Evolutionary conservation across 2,113 vertebrate species (phyloP).

Genomic region (Pterocles burchelli): DNA sequence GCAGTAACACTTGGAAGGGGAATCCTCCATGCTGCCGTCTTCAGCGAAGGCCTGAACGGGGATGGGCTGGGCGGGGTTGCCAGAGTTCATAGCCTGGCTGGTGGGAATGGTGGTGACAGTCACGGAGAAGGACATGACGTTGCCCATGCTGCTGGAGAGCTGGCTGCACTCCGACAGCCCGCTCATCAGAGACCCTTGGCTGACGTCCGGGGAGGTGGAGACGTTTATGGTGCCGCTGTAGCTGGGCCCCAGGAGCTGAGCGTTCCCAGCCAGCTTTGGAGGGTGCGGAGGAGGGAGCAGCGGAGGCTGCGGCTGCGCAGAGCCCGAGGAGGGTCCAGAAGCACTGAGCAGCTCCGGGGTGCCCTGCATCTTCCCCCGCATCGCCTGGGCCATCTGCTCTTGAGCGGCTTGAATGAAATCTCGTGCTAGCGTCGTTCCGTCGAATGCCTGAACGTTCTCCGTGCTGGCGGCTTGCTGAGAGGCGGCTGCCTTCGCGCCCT

Average conservation of each 20-base stretch:
- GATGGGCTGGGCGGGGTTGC: slow-evolving; percentile 77
- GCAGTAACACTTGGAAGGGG: slow-evolving; percentile 95
- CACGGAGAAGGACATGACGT: slow-evolving; percentile 97
- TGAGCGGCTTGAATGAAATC: slow-evolving; percentile 80
- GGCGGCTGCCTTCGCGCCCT: slow-evolving; percentile 48
- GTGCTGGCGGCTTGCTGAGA: slow-evolving; percentile 51
- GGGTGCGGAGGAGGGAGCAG: slow-evolving; percentile 72
- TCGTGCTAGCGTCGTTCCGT: slow-evolving; percentile 73
- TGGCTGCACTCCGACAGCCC: slow-evolving; percentile 70
- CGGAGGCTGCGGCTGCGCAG: slow-evolving; percentile 64
- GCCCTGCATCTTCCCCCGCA: slow-evolving; percentile 73
- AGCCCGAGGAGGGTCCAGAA: slow-evolving; percentile 21
- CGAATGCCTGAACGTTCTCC: slow-evolving; percentile 35
- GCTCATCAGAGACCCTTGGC: slow-evolving; percentile 58
- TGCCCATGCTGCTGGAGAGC: slow-evolving; percentile 75
- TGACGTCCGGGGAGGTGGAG: slow-evolving; percentile 83
- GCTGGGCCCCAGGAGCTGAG: slow-evolving; percentile 75
- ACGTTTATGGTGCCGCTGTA: slow-evolving; percentile 92
- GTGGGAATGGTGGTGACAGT: slow-evolving; percentile 95
- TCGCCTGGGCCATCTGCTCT: slow-evolving; percentile 76
- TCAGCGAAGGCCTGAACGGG: slow-evolving; percentile 87
- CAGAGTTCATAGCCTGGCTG: slow-evolving; percentile 71
- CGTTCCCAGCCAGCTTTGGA: slow-evolving; percentile 71
- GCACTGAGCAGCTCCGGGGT: slow-evolving; percentile 74
- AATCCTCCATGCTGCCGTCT: slow-evolving; percentile 80